Conservation (phyloP, 2,113 vertebrate genomes). For the Paramormyrops kingsleyae region DNA sequence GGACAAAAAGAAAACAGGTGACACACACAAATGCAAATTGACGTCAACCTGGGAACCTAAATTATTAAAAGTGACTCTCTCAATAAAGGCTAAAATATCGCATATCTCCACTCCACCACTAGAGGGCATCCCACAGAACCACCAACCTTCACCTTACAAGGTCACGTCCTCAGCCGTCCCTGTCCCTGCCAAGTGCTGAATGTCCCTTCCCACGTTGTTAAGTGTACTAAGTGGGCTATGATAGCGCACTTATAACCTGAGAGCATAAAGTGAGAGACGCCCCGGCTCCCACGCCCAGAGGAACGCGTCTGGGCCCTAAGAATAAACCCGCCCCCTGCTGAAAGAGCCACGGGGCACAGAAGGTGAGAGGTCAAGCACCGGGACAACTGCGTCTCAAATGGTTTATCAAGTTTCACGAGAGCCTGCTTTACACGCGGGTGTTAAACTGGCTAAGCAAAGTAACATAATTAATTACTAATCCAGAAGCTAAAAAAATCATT, state of each 20-base stretch:
- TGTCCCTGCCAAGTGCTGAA: background rate
- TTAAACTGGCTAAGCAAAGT: background rate
- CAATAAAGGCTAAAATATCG: background rate
- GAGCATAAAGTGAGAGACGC: constrained; percentile 32
- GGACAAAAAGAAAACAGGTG: background rate
- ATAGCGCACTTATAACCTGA: constrained; percentile 39
- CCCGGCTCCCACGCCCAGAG: background rate
- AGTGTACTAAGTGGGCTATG: constrained; percentile 15
- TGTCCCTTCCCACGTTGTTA: background rate
- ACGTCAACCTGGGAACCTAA: background rate
- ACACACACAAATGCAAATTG: background rate
- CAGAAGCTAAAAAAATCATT: background rate
- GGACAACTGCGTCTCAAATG: background rate
- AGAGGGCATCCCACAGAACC: background rate
- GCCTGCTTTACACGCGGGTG: background rate
- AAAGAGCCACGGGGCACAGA: background rate
- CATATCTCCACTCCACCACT: background rate
- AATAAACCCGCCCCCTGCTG: background rate
- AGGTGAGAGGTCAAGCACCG: constrained; percentile 1
- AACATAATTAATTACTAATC: background rate
- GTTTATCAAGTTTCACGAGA: background rate
- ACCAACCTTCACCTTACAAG: background rate
- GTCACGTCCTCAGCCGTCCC: background rate
- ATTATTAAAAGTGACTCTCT: background rate
- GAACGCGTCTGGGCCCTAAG: constrained; percentile 39